These are phyloP conservation scores for Saccopteryx bilineata DNA, from an alignment of 2,113 vertebrate species.

Conservation along the genomic window DNA sequence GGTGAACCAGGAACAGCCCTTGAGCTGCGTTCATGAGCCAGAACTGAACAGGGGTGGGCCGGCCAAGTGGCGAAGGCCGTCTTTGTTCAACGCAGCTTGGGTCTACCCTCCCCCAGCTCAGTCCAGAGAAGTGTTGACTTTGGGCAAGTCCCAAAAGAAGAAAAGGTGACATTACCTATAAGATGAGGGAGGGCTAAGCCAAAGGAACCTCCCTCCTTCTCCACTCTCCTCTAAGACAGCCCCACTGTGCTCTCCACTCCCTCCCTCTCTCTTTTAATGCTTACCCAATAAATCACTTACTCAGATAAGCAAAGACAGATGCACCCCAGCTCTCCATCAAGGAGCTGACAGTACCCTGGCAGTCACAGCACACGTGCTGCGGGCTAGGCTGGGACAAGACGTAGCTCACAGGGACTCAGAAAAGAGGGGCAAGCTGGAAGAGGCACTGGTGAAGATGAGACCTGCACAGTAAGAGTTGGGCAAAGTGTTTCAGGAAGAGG, in stretches of 20 bases:
- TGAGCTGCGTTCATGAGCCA: neutral
- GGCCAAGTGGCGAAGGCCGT: neutral
- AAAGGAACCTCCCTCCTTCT: neutral
- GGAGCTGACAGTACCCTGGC: neutral
- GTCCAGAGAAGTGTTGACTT: conserved; percentile 34
- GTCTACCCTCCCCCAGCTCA: neutral
- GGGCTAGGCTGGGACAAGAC: neutral
- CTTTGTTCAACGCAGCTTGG: neutral
- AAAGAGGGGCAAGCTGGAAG: neutral
- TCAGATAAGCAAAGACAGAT: neutral
- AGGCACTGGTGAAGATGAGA: neutral
- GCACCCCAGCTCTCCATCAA: neutral
- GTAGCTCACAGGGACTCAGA: neutral
- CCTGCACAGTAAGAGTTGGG: neutral
- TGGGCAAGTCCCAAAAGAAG: conserved; percentile 3
- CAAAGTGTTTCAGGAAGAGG: neutral
- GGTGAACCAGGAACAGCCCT: neutral
- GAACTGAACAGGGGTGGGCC: neutral
- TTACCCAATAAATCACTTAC: neutral
- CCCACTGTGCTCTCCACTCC: neutral
- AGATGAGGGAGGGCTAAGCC: neutral
- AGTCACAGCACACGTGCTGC: neutral
- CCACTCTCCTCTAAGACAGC: neutral
- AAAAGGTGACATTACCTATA: neutral
- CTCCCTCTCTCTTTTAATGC: neutral